phyloP scores from a whole-genome alignment of 2,113 vertebrate species.

The Catharus bicknelli region DNA sequence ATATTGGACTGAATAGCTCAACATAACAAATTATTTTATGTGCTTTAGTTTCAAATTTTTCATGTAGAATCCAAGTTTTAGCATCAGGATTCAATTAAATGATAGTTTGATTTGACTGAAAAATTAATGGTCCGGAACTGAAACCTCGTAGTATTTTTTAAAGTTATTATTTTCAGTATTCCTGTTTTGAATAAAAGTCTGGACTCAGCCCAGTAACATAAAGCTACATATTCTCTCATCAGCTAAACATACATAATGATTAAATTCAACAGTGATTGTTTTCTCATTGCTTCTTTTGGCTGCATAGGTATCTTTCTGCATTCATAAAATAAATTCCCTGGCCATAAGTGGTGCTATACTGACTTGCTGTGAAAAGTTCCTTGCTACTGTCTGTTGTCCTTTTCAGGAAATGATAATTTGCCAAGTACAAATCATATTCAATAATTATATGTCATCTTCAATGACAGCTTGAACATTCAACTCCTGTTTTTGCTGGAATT shows the following conservation, averaged over 20 bases:
- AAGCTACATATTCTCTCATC: conserved; percentile 66
- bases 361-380: conserved; percentile 27
- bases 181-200: conserved; percentile 84
- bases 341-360: conserved; percentile 11
- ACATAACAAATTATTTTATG: conserved; percentile 80
- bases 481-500: conserved; percentile 54
- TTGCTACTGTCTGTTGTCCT: conserved; percentile 54
- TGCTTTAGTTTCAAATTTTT: conserved; percentile 78
- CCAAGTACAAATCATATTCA: conserved; percentile 61
- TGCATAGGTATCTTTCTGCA: conserved; percentile 58
- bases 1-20: conserved; percentile 74
- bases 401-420: conserved; percentile 61
- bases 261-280: conserved; percentile 61
- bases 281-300: conserved; percentile 50
- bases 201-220: conserved; percentile 75
- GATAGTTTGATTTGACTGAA: conserved; percentile 82
- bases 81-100: conserved; percentile 86
- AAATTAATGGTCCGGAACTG: conserved; percentile 82
- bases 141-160: conserved; percentile 72
- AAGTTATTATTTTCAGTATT: conserved; percentile 63
- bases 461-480: conserved; percentile 50
- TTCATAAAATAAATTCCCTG: conserved; percentile 66
- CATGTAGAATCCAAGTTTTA: conserved; percentile 77
- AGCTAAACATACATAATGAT: conserved; percentile 63
- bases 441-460: conserved; percentile 45